Evolutionary conservation across 2,888 invertebrate species (phyloP).

Genomic region (Drosophila neotestacea): DNA sequence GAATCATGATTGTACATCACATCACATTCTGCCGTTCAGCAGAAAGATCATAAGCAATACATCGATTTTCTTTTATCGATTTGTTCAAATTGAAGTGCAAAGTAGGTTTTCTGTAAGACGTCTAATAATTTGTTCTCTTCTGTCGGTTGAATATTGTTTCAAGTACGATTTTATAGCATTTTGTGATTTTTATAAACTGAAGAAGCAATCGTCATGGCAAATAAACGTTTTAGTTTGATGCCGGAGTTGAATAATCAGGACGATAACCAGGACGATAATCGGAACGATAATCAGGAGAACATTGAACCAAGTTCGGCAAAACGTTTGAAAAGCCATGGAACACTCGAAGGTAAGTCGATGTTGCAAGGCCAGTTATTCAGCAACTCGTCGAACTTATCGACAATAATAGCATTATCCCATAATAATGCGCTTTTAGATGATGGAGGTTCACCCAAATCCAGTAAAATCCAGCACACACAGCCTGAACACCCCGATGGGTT

Average conservation of each 20-base stretch:
- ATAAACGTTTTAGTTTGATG: constrained; percentile 44
- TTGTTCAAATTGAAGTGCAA: too few relatives aligned
- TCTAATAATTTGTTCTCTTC: too few relatives aligned
- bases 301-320: constrained; percentile 40
- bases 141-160: too few relatives aligned
- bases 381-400: constrained; percentile 43
- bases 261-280: not conserved
- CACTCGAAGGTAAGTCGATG: constrained; percentile 5
- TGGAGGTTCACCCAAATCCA: constrained; percentile 63
- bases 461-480: constrained; percentile 72
- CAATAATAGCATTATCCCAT: constrained; percentile 64
- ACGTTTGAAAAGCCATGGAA: constrained; percentile 35
- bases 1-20: too few relatives aligned
- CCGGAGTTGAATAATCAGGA: constrained; percentile 10
- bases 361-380: constrained; percentile 42
- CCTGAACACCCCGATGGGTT: constrained; percentile 87
- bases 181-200: too few relatives aligned
- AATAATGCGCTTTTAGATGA: constrained; percentile 39
- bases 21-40: too few relatives aligned
- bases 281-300: constrained; percentile 16
- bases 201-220: constrained; percentile 27
- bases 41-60: too few relatives aligned
- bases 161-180: too few relatives aligned
- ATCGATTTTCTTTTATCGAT: too few relatives aligned
- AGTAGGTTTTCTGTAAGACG: too few relatives aligned